These are phyloP conservation scores for Galeruca laticollis DNA, from an alignment of 2,888 invertebrate genomes.

Conservation along the genomic window DNA sequence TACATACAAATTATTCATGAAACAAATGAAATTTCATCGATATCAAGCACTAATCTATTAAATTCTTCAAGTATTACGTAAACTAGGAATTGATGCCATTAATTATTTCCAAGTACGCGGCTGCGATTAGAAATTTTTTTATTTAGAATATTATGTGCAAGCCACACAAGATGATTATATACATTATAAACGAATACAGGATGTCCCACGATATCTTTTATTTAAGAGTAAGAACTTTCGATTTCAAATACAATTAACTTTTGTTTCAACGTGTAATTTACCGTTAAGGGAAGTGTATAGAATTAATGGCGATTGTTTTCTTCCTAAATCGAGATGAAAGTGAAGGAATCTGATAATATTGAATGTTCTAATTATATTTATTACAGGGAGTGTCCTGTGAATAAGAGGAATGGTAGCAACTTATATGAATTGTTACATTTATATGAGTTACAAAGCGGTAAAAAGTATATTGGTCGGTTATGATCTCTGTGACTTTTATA, in stretches of 20 bases:
- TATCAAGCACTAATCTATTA: not conserved
- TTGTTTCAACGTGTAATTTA: too few relatives aligned
- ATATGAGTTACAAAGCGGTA: too few relatives aligned
- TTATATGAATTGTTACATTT: too few relatives aligned
- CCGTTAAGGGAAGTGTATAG: too few relatives aligned
- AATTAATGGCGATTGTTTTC: too few relatives aligned
- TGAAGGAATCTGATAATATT: too few relatives aligned
- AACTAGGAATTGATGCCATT: slow-evolving; percentile 3
- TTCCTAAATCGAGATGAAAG: too few relatives aligned
- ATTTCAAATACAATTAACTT: not conserved
- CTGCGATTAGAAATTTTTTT: slow-evolving; percentile 1
- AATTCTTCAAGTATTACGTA: not conserved
- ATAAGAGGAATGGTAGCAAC: too few relatives aligned
- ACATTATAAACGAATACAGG: not conserved
- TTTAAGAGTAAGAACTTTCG: not conserved
- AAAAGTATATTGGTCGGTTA: too few relatives aligned
- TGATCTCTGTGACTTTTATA: too few relatives aligned
- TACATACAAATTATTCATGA: not conserved
- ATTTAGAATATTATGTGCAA: slow-evolving; percentile 3
- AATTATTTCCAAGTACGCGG: slow-evolving; percentile 3
- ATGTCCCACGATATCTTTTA: not conserved
- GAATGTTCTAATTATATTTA: too few relatives aligned
- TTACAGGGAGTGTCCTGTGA: too few relatives aligned
- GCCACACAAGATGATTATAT: slow-evolving; percentile 6
- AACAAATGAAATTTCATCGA: not conserved